Evolutionary conservation across 2,113 vertebrate genomes (phyloP).

Genomic region (Sphaerodactylus townsendi): DNA sequence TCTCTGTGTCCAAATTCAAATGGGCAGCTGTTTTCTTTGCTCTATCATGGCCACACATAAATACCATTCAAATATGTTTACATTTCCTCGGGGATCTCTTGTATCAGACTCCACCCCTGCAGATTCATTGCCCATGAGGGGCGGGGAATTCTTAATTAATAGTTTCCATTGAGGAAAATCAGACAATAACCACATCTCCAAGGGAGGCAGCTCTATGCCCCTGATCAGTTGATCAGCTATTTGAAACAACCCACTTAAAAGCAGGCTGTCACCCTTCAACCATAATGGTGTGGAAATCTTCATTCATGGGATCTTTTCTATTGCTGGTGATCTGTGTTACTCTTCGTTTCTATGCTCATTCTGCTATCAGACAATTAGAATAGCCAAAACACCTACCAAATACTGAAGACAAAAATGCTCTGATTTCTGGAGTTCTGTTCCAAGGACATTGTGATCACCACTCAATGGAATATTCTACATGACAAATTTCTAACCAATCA

Average conservation of each 20-base stretch:
- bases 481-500: not conserved
- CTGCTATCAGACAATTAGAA: not conserved
- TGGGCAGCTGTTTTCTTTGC: not conserved
- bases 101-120: not conserved
- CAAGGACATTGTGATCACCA: not conserved
- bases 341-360: not conserved
- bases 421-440: not conserved
- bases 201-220: no score
- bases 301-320: not conserved
- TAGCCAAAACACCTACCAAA: not conserved
- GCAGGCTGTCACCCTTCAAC: not conserved
- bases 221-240: not conserved
- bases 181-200: no score
- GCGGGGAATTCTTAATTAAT: not conserved
- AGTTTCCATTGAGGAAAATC: not conserved
- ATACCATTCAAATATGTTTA: no score
- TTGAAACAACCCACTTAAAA: not conserved
- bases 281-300: not conserved
- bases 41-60: not conserved
- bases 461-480: not conserved
- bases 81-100: not conserved
- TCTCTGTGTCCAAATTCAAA: not conserved
- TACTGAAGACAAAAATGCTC: not conserved
- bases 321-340: no score
- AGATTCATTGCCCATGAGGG: not conserved